Evolutionary conservation across 2,888 invertebrate species (phyloP).

Genomic region (Acleris sparsana): DNA sequence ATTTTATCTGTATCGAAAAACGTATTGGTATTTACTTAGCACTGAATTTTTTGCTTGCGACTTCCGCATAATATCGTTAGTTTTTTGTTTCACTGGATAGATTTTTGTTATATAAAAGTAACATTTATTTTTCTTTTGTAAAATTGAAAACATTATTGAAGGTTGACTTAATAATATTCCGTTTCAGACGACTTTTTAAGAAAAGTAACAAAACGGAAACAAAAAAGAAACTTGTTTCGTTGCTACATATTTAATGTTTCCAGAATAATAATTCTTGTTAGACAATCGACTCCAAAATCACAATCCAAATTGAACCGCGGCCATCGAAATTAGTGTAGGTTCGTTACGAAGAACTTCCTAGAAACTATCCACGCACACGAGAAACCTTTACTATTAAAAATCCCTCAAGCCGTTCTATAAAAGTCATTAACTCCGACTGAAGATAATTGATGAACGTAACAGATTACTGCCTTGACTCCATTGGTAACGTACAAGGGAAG

Average conservation of each 20-base stretch:
- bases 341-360: constrained; percentile 51
- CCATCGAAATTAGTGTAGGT: constrained; percentile 37
- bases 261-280: not conserved
- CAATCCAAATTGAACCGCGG: constrained; percentile 11
- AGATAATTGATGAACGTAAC: constrained; percentile 82
- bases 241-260: too few relatives aligned
- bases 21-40: too few relatives aligned
- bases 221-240: too few relatives aligned
- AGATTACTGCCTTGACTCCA: constrained; percentile 73
- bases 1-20: not conserved
- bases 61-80: too few relatives aligned
- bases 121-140: too few relatives aligned
- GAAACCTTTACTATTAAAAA: constrained; percentile 59
- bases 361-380: constrained; percentile 52
- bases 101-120: too few relatives aligned
- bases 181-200: too few relatives aligned
- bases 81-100: too few relatives aligned
- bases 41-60: too few relatives aligned
- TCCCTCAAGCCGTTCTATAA: constrained; percentile 74
- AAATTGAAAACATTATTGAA: too few relatives aligned
- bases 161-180: too few relatives aligned
- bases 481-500: constrained; percentile 39
- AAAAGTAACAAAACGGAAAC: too few relatives aligned
- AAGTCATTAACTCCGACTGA: constrained; percentile 81
- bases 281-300: constrained; percentile 24